These are phyloP conservation scores for Mesorhabditis spiculigera DNA, from an alignment of 2,888 invertebrate genomes.

Conservation along the genomic window DNA sequence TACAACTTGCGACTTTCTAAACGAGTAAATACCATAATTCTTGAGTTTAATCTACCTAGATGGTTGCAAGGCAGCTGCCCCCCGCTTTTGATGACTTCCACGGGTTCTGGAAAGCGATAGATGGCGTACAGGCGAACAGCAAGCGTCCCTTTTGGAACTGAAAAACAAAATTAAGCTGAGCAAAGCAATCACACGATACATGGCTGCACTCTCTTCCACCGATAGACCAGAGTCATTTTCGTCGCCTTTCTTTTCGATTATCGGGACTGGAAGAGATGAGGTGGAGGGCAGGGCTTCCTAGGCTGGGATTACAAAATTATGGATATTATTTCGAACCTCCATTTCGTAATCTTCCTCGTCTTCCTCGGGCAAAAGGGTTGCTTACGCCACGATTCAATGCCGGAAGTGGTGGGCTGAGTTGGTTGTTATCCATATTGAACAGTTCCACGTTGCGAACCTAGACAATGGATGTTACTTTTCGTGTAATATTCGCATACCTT, in stretches of 20 bases:
- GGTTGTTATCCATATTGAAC: slow-evolving; percentile 22
- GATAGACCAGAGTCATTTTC: slow-evolving; percentile 33
- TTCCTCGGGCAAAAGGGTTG: not conserved
- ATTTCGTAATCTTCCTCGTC: not conserved
- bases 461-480: not conserved
- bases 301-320: not conserved
- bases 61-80: not conserved
- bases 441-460: slow-evolving; percentile 27
- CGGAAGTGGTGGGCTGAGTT: not conserved
- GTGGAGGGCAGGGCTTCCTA: slow-evolving; percentile 10
- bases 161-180: slow-evolving; percentile 9
- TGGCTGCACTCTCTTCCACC: slow-evolving; percentile 18
- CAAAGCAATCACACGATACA: slow-evolving; percentile 5
- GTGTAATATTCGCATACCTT: slow-evolving; percentile 18
- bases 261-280: slow-evolving; percentile 1
- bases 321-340: not conserved
- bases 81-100: not conserved
- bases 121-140: slow-evolving; percentile 49
- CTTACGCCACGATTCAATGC: not conserved
- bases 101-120: slow-evolving; percentile 11
- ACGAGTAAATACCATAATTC: not conserved
- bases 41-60: not conserved
- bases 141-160: slow-evolving; percentile 39
- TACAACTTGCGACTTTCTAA: not conserved
- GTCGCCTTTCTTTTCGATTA: slow-evolving; percentile 9